Evolutionary conservation across 2,888 invertebrate genomes (phyloP).

Genomic region (Orthonevra nobilis): DNA sequence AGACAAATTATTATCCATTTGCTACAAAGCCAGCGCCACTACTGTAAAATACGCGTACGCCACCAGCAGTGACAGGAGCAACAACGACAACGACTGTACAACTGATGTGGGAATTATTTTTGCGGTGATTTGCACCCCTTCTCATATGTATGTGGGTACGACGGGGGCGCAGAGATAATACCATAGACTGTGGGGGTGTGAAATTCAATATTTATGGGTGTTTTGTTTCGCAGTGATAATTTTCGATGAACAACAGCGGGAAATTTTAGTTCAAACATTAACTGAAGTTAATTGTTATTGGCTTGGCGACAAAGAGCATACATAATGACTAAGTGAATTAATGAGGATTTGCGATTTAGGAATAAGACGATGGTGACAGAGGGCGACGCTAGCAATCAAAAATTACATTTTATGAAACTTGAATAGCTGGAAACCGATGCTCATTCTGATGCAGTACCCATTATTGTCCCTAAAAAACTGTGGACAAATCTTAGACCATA

Average conservation of each 20-base stretch:
- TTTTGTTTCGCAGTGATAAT: slow-evolving; percentile 1
- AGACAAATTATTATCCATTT: slow-evolving; percentile 62
- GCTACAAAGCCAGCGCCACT: slow-evolving; percentile 12
- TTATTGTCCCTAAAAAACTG: too few species aligned
- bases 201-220: slow-evolving; percentile 23
- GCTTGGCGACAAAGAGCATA: neutral
- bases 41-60: neutral
- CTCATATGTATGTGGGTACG: slow-evolving; percentile 5
- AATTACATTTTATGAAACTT: too few species aligned
- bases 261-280: neutral
- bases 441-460: too few species aligned
- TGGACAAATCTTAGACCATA: too few species aligned
- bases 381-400: too few species aligned
- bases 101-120: slow-evolving; percentile 40
- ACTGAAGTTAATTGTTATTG: slow-evolving; percentile 10
- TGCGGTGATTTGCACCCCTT: slow-evolving; percentile 35
- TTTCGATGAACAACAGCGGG: neutral
- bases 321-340: too few species aligned
- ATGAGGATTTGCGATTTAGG: too few species aligned
- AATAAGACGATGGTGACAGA: too few species aligned
- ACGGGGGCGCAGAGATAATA: slow-evolving; percentile 25
- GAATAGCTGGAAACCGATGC: too few species aligned
- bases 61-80: slow-evolving; percentile 10
- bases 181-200: slow-evolving; percentile 15
- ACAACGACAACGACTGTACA: too few species aligned